A percentile compares a stretch with the other conserved stretches of the same genome.
phyloP scores from a whole-genome alignment of 2,888 invertebrate species.

The Lissocephala sabroskyi region DNA sequence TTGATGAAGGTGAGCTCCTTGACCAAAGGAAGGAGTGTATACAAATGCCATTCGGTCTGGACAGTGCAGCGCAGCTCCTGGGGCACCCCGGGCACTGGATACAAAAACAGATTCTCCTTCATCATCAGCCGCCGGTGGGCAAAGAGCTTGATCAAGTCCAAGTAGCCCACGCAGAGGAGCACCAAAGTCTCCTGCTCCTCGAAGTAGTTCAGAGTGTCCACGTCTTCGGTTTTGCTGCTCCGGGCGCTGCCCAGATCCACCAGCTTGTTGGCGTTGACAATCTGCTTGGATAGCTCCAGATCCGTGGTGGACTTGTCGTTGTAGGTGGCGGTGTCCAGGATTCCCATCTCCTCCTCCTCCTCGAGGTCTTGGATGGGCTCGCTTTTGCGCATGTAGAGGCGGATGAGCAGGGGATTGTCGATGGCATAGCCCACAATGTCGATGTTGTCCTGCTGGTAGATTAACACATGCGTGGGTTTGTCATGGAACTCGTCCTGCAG shows the following conservation, averaged over 20 bases:
- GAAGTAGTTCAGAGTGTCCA: neutral
- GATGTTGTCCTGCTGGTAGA: conserved; percentile 56
- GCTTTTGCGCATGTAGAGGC: conserved; percentile 39
- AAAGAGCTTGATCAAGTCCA: conserved; percentile 44
- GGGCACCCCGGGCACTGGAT: conserved; percentile 36
- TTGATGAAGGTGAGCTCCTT: conserved; percentile 45
- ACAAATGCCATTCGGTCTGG: conserved; percentile 53
- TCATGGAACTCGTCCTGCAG: conserved; percentile 30
- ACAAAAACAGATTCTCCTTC: conserved; percentile 27
- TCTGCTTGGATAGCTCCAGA: too few species aligned
- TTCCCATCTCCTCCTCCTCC: neutral
- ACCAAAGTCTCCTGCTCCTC: conserved; percentile 8
- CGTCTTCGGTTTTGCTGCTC: neutral
- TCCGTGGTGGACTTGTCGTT: neutral
- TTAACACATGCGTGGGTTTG: conserved; percentile 54
- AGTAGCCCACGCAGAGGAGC: conserved; percentile 31
- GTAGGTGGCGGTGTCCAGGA: too few species aligned
- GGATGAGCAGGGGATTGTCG: conserved; percentile 50
- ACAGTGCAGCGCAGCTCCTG: conserved; percentile 24
- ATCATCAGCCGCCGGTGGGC: conserved; percentile 32
- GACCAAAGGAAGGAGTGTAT: conserved; percentile 55
- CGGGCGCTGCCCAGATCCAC: too few species aligned
- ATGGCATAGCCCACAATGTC: conserved; percentile 51
- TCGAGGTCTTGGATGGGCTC: neutral
- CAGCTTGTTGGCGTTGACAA: too few species aligned